These are phyloP conservation scores for Dasyurus viverrinus DNA, from an alignment of 2,113 vertebrate genomes.

Conservation along the genomic window DNA sequence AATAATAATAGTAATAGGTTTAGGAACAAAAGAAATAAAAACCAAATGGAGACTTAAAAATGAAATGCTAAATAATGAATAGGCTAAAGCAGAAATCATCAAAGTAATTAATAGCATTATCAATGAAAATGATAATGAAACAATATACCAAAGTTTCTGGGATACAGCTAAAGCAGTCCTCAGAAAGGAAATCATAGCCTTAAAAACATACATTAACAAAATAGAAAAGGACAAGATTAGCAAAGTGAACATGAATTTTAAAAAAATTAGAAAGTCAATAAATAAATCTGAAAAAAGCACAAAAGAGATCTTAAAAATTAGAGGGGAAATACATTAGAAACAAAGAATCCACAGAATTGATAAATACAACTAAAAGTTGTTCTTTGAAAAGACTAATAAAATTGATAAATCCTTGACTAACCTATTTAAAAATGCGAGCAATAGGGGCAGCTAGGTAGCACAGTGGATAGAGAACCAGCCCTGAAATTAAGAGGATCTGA, in stretches of 20 bases:
- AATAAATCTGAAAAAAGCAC: neutral
- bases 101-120: neutral
- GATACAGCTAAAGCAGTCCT: neutral
- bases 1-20: neutral
- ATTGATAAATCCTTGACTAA: neutral
- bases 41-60: neutral
- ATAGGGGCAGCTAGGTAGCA: too few relatives aligned
- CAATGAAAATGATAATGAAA: neutral
- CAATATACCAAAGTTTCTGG: neutral
- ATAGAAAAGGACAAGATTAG: neutral
- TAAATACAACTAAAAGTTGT: neutral
- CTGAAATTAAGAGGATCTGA: too few relatives aligned
- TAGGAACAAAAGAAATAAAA: neutral
- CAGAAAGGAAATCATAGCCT: neutral
- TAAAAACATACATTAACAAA: neutral
- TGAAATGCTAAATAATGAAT: neutral
- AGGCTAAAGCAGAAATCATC: neutral
- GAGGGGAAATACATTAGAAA: neutral
- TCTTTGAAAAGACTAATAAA: neutral
- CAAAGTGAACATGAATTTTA: neutral
- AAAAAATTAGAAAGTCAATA: neutral
- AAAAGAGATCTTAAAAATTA: neutral
- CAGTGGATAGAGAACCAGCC: too few relatives aligned
- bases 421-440: neutral
- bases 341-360: neutral